Percentiles rank a stretch among this genome's conserved stretches.
These are phyloP conservation scores for Charaxes varanes DNA, from an alignment of 1,140 invertebrate genomes.

Conservation along the genomic window DNA sequence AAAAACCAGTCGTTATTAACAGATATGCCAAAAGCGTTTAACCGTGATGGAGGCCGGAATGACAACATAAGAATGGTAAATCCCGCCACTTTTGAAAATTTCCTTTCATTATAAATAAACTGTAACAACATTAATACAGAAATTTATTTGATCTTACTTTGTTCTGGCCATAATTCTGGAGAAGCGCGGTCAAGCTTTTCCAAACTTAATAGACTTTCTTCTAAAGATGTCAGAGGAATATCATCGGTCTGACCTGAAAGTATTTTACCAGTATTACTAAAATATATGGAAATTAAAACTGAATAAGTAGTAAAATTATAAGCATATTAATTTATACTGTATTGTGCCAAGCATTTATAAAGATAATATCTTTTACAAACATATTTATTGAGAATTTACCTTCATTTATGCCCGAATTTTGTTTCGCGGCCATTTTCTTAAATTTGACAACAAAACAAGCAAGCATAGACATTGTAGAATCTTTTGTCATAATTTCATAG, in stretches of 20 bases:
- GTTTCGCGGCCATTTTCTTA: constrained; percentile 72
- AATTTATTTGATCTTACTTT: constrained; percentile 79
- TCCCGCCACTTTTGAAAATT: constrained; percentile 64
- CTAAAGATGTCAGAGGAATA: constrained; percentile 75
- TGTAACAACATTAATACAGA: not conserved
- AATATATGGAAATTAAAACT: not conserved
- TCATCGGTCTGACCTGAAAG: constrained; percentile 63
- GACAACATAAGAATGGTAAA: constrained; percentile 56
- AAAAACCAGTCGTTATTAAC: constrained; percentile 55
- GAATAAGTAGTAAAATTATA: not conserved
- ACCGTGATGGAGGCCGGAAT: constrained; percentile 38
- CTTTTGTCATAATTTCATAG: constrained; percentile 4
- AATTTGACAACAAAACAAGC: constrained; percentile 41
- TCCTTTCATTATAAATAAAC: constrained; percentile 5
- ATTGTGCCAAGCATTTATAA: not conserved
- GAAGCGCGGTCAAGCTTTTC: constrained; percentile 93
- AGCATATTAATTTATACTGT: not conserved
- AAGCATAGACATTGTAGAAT: constrained; percentile 14
- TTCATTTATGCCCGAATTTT: constrained; percentile 56
- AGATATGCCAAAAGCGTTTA: constrained; percentile 36
- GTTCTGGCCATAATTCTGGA: constrained; percentile 95
- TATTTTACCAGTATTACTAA: constrained; percentile 1
- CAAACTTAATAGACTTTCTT: constrained; percentile 84
- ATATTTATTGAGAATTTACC: constrained; percentile 40
- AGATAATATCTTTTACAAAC: not conserved